These are phyloP conservation scores for Sebastes oblongus DNA, from an alignment of 2,797 vertebrate species.

Conservation along the genomic window DNA sequence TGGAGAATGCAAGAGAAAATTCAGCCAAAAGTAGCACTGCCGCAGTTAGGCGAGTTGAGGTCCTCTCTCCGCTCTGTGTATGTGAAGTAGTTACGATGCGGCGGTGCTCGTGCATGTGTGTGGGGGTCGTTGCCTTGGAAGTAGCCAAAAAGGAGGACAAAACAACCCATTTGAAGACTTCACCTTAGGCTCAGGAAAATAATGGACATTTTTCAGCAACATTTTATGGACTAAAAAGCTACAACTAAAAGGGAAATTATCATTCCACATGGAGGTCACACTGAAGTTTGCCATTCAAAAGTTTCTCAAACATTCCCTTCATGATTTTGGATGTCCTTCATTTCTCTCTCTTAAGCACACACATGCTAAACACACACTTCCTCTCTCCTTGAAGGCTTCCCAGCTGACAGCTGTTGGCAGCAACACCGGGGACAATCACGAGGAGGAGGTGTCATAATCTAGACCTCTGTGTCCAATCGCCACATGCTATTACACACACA, in stretches of 20 bases:
- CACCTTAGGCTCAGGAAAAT: neutral
- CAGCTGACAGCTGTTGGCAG: slow-evolving; percentile 56
- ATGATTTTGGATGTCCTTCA: slow-evolving; percentile 7
- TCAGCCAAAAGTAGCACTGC: no score
- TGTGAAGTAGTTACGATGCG: no score
- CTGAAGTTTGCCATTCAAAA: neutral
- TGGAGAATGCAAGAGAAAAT: no score
- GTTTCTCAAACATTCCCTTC: neutral
- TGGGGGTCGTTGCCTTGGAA: no score
- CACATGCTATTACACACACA: slow-evolving; percentile 3
- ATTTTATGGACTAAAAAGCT: neutral
- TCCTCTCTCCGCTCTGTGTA: no score
- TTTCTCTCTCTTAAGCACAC: neutral
- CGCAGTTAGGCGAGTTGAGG: no score
- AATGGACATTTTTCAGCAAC: neutral
- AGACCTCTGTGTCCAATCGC: slow-evolving; percentile 27
- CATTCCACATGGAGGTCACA: neutral
- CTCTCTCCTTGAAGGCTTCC: slow-evolving; percentile 11
- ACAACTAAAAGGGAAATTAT: neutral
- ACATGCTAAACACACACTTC: neutral
- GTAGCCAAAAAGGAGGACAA: neutral
- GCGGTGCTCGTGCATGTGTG: no score
- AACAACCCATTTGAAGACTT: neutral
- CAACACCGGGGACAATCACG: slow-evolving; percentile 14
- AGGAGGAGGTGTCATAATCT: slow-evolving; percentile 36